Evolutionary conservation across 2,113 vertebrate species (phyloP), one percentile per base, ranked within the genome.

Genomic region (Salvelinus alpinus): DNA sequence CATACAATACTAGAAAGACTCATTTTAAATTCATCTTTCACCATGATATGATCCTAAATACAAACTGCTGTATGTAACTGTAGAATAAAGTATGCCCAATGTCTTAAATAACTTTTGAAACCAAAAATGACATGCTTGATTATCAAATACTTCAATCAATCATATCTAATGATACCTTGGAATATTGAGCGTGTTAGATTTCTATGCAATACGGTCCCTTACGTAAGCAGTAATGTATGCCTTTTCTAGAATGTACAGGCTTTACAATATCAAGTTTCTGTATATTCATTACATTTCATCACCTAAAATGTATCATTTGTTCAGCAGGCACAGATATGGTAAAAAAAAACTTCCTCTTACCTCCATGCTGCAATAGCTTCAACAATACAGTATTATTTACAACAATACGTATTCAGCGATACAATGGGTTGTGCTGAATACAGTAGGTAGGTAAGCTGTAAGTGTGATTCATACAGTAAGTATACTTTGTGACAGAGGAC

Each of bases 51-150:
- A 74, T 24, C 67, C 57, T 48, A 31, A 64, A 5, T 44, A 76
- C 29, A 18, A 20, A 34, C 31, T 44, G 31, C 18, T 38, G 16
- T 34, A 38, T 68, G 59, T 22, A 31, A 68, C 4, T 20, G 29
- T 34, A 18, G 51, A 20, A 68, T n/a, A 44, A 12, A 38, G 18
- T 5, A 68, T n/a, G 18, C 16, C 22, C 38, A 12, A 44, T 31
- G 25, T 66, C 24, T 25, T 14, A 29, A 3, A 29, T 65, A 65
- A 24, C 3, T 1, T 48, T 44, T 68, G 29, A 22, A 34, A 47
- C 12, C 31, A 69, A 8, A 70, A 48, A 22, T 24, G 25, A 59
- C 51, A 25, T 24, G 47, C 77, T 84, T 82, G 80, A 85, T 83
- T 80, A 72, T 68, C 12, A 72, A 81, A 64, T 64, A 44, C 2